Evolutionary conservation across 2,888 invertebrate species (phyloP), one percentile per base, ranked within the genome.

Genomic region (Drosophila picticornis): DNA sequence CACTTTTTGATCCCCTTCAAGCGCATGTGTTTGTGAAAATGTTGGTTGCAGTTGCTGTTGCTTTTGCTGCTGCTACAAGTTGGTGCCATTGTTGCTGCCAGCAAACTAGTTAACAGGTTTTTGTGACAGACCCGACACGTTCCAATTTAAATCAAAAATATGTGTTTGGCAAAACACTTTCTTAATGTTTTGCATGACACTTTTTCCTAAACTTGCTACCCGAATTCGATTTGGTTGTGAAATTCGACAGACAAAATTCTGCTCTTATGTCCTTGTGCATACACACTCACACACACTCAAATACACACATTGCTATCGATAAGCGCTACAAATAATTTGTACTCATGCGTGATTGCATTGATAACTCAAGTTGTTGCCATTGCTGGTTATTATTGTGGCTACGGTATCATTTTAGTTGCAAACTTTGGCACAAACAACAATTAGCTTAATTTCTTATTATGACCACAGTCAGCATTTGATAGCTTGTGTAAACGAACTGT

Each of bases 331-430:
- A 62, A 62, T 72, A 60, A 46, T 56, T 69, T 68, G 74, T 75
- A 72, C 81, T 88, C 81, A 83, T 72, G 78, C 78, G 86, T 75
- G 72, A 83, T 75, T 81, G 69, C 78, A 83, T 75, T 78, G 84
- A 86, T 88, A 88, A 78, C 57, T 53, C 53, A 34, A 22, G 25
- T 25, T 60, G 38, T 48, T 48, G 46, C 31, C 40, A 48, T 27
- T 50, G 25, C 1, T 48, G 6, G 9, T 10, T 56, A 16, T 29
- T 29, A 36, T 31, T 36, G 58, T 46, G 31, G 50, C 13, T 59
- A 29, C 43, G 36, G 11, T 51, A 53, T 52, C 57, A 48, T 50
- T 59, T 60, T 29, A 31, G 25, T 10, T 34, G 38, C 51, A 48
- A 16, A n/a, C 27, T 56, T 31, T 52, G 52, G 32, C 50, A 56